Percentiles rank a stretch among this genome's conserved stretches.
Conservation (phyloP, 2,797 vertebrate species). For the Rhynchonycteris naso region DNA sequence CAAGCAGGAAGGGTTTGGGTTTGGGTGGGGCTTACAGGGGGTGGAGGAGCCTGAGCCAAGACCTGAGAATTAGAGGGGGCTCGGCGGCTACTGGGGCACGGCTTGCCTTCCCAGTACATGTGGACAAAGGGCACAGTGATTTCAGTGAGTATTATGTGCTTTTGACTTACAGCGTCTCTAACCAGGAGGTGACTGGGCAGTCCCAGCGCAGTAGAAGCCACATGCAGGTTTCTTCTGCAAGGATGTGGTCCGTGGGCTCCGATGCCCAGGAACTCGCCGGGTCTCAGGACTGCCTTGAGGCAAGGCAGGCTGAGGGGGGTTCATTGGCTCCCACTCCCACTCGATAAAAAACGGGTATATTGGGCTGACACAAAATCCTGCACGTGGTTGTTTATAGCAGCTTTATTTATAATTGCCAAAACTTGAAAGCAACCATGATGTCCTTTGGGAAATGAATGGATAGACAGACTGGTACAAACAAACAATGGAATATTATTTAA, state of each 20-base stretch:
- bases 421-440: background rate
- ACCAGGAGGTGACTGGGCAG: background rate
- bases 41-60: background rate
- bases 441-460: no score
- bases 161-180: background rate
- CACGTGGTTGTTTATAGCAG: background rate
- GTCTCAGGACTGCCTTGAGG: background rate
- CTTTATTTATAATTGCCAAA: background rate
- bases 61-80: background rate
- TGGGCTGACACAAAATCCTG: background rate
- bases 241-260: background rate
- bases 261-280: background rate
- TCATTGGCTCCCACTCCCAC: background rate
- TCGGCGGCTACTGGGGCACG: background rate
- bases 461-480: background rate
- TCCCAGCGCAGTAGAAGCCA: background rate
- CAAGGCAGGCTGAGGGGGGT: accelerated
- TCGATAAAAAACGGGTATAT: background rate
- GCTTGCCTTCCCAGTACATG: background rate
- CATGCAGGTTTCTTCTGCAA: background rate
- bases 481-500: background rate
- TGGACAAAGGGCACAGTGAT: background rate
- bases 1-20: accelerated
- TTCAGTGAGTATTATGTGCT: background rate
- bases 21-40: background rate